Base-by-base conservation (phyloP, 2,113 vertebrate genomes). In the Hystrix brachyura region DNA sequence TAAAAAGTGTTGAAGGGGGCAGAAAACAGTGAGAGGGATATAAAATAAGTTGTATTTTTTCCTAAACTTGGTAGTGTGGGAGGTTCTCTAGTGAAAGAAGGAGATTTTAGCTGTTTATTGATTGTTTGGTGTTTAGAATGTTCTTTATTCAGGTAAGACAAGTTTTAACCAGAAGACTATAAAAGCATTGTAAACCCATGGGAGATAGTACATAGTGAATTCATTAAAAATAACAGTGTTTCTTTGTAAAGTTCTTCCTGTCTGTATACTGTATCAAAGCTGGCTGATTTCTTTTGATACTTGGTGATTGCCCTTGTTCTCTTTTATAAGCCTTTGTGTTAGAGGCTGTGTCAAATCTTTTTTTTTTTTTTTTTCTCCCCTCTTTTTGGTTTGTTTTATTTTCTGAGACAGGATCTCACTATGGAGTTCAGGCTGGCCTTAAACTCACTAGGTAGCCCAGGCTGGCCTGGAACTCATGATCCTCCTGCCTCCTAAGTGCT, bases 41-140 rank as follows among this genome's bases (percentile, higher is more conserved):
- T 25, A 55, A 51, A 17, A 21, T 72, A 71, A 81, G 38, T 62
- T 55, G 21, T 81, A 17, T n/a, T 82, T 87, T 90, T 90, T 32
- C 12, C 48, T 91, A 69, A 91, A 55, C 57, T 43, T 62, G 60
- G 10, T 93, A 81, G 15, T 0, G 85, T 88, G n/a, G 55, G 51
- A 95, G 32, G 23, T 85, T 93, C 64, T 81, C 95, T 32, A 59
- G 5, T 94, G 8, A 94, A 81, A 93, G 34, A 97, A 79, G 34
- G 51, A 51, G 87, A 65, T 83, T 81, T 90, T 67, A 43, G 27
- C 55, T 82, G 9, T 78, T 87, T 90, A 85, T 82, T 1, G 5
- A 15, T 90, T 84, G 32, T n/a, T 81, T 69, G 15, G 10, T 94
- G 29, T 83, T 93, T 91, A 94, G 38, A 80, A 57, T 55, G 46